Base-by-base conservation (phyloP, 2,113 vertebrate genomes). In the Cephalopterus ornatus region DNA sequence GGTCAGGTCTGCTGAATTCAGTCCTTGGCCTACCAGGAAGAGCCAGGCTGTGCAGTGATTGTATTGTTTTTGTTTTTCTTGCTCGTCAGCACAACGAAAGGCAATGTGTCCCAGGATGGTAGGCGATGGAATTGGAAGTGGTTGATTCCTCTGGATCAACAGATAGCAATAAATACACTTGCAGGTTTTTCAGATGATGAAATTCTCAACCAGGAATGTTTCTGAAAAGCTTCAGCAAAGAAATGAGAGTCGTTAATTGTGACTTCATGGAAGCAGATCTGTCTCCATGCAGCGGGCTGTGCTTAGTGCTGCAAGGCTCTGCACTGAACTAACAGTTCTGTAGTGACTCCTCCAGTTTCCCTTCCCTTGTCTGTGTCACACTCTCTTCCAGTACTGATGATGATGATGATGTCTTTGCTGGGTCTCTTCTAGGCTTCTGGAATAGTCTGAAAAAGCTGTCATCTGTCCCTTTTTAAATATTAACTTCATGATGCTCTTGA, bases 401-500 rank as follows among this genome's bases (percentile, higher is more conserved):
- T 49, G 37, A 37, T 77, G 68, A 10, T 56, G 65, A 27, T 66
- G 46, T 66, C 39, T 80, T 88, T 71, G 33, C 75, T 84, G 58
- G 55, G 39, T 94, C 70, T 95, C 61, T 91, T 92, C 61, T 84
- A 26, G 63, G 59, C 61, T 89, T 91, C 91, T 91, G n/a, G 77
- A 92, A 66, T 35, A 95, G 71, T 88, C 91, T 94, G 88, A 46
- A 80, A 83, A 94, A 78, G n/a, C 77, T 89, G 28, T 66, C 4
- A 23, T 89, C 80, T 95, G 55, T 88, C 71, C 82, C 79, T 93
- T 84, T 91, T 97, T 52, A 95, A 95, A 92, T 87, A 95, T 91
- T 96, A 94, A 92, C 70, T 95, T 89, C 61, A 15, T 26, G 59
- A 84, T 35, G 79, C 56, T 90, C 83, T 87, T 85, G 91, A 78